Evolutionary conservation across 2,888 invertebrate genomes (phyloP), one percentile per base, ranked within the genome.

Genomic region (Gastracanthus pulcherrimus): DNA sequence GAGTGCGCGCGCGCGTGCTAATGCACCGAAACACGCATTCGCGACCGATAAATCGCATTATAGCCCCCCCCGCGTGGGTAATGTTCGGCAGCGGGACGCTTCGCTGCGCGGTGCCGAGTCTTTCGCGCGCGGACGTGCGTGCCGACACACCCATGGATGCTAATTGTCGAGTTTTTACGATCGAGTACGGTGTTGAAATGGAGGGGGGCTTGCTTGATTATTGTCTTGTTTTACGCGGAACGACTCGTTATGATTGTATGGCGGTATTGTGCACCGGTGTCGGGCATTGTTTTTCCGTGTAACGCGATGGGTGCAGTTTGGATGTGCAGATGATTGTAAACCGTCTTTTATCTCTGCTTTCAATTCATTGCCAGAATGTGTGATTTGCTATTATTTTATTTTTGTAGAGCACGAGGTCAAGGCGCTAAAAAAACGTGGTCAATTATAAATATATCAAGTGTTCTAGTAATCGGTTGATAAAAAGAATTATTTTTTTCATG

Each of bases 41-140:
- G 72, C 45, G 72, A 72, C 76, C 77, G 77, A 81, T 81, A 81
- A 81, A 81, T 77, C 60, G 48, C 62, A 72, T 71, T 81, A 81
- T 45, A 62, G n/a, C 36, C 11, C 23, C 13, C 29, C 48, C 23
- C 60, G 34, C 29, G 29, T 19, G 34, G 55, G 6, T 67, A 72
- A 58, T 80, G 60, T 45, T 70, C 48, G 45, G 9, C 19, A 31
- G 34, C 26, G n/a, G 19, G 62, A 31, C 38, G 31, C 29, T 62
- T 3, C 45, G 26, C 34, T n/a, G 34, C 55, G 55, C 55, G 45
- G 1, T 23, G 7, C 23, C 23, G 9, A 55, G n/a, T 26, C 19
- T 55, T 55, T 55, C 26, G 23, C 13, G 55, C 55, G 55, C 26
- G 55, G 55, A 55, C 26, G 55, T 55, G 55, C 55, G 23, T 26